Conservation (phyloP, 2,888 invertebrate species). For the Thera obeliscata region DNA sequence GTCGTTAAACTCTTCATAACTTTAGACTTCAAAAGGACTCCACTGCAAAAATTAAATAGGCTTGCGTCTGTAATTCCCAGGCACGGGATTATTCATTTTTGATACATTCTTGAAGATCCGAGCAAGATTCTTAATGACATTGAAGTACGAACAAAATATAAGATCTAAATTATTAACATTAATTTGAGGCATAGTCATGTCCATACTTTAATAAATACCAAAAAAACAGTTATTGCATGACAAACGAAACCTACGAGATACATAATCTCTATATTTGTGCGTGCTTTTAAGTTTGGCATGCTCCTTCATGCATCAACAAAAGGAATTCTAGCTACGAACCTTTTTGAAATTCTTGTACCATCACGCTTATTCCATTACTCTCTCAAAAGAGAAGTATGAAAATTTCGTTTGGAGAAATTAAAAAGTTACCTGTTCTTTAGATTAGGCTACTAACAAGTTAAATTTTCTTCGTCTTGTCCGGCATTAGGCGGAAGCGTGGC, state of each 20-base stretch:
- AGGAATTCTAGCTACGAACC: slow-evolving; percentile 29
- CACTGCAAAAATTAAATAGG: slow-evolving; percentile 6
- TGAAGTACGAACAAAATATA: too few species aligned
- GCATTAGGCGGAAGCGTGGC: slow-evolving; percentile 56
- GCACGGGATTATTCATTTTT: too few species aligned
- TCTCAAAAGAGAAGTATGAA: slow-evolving; percentile 75
- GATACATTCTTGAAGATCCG: too few species aligned
- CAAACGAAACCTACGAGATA: too few species aligned
- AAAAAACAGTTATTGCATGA: too few species aligned
- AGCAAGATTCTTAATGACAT: too few species aligned
- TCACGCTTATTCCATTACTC: slow-evolving; percentile 66
- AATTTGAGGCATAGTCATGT: too few species aligned
- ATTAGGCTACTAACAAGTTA: slow-evolving; percentile 74
- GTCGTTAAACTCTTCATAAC: slow-evolving; percentile 64
- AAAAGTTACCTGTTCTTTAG: slow-evolving; percentile 76
- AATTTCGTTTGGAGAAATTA: slow-evolving; percentile 74
- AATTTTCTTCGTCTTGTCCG: slow-evolving; percentile 67
- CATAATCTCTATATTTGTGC: not conserved
- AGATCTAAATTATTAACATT: too few species aligned
- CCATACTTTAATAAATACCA: too few species aligned
- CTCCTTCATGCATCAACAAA: not conserved
- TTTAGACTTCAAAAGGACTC: slow-evolving; percentile 67
- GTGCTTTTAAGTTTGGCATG: not conserved
- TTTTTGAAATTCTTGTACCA: slow-evolving; percentile 66
- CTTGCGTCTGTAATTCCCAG: not conserved